phyloP scores from a whole-genome alignment of 2,888 invertebrate species.

The Eristalinus sepulchralis region DNA sequence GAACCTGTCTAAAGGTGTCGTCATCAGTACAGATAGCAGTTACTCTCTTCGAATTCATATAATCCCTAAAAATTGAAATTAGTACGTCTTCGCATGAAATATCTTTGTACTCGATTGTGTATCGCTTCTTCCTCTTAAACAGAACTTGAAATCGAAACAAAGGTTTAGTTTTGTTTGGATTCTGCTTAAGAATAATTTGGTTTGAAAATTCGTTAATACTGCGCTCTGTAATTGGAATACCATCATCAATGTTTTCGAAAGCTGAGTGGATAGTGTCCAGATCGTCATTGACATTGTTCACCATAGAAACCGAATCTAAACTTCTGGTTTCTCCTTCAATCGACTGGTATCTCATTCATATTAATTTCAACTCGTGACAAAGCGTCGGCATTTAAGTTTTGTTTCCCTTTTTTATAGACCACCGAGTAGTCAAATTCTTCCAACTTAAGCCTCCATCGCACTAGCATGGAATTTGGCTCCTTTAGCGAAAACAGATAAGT shows the following conservation, averaged over 20 bases:
- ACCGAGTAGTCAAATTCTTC: conserved; percentile 47
- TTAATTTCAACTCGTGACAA: conserved; percentile 42
- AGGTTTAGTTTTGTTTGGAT: background rate
- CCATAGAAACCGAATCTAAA: background rate
- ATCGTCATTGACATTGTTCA: background rate
- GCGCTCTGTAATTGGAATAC: conserved; percentile 23
- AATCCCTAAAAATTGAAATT: too few species aligned
- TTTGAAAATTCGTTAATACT: conserved; percentile 11
- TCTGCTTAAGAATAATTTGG: background rate
- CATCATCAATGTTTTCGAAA: conserved; percentile 25
- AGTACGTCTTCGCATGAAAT: too few species aligned
- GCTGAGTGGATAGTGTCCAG: conserved; percentile 15
- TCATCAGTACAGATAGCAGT: too few species aligned
- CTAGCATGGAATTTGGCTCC: conserved; percentile 42
- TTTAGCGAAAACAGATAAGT: conserved; percentile 73
- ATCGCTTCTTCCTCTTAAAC: too few species aligned
- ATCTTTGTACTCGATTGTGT: too few species aligned
- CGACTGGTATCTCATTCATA: background rate
- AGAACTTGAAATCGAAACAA: too few species aligned
- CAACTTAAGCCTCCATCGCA: conserved; percentile 49
- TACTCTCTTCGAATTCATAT: too few species aligned
- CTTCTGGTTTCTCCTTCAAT: background rate
- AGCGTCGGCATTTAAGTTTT: conserved; percentile 55
- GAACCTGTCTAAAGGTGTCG: too few species aligned
- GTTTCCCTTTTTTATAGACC: conserved; percentile 25